Evolutionary conservation across 2,113 vertebrate species (phyloP), one percentile per base, ranked within the genome.

Genomic region (Etheostoma cragini): DNA sequence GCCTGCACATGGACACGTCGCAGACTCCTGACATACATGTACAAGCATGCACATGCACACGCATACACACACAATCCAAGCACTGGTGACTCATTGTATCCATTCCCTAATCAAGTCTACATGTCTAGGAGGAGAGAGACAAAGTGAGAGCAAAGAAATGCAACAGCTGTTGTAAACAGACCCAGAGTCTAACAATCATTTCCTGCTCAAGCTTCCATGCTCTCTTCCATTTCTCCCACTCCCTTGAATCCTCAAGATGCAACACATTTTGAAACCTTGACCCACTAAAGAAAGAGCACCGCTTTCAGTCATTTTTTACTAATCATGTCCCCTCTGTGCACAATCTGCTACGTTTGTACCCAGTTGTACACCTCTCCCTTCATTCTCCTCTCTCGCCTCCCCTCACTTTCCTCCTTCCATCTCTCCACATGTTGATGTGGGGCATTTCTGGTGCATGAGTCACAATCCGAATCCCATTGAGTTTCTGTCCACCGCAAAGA

Each of bases 91-190:
- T 94, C 92, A 93, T 78, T 91, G 72, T 86, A 80, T 81, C 91
- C 92, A 88, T 92, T 91, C 64, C 38, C 80, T 93, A 92, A 92
- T 93, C 83, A 90, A 57, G 56, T 80, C 60, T 86, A 81, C 83
- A 88, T 79, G 82, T 86, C 86, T 80, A 57, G 49, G 67, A 56
- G 53, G 35, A 86, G 70, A 71, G 52, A 78, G 56, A n/a, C 38
- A 11, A 22, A 75, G 64, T 80, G 76, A 22, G 67, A 76, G 67
- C 73, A 64, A 78, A 75, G 84, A 91, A 66, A 82, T 80, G 81
- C 88, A 92, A 91, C 92, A 94, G 92, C 93, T 93, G 92, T 90
- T 86, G 91, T 93, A 92, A 91, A 93, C 89, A 93, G 72, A 76
- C 33, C 66, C 35, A 47, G 58, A 85, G 61, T 81, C 80, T 79